Conservation (phyloP, 2,888 invertebrate species). For the Plebejus argus region DNA sequence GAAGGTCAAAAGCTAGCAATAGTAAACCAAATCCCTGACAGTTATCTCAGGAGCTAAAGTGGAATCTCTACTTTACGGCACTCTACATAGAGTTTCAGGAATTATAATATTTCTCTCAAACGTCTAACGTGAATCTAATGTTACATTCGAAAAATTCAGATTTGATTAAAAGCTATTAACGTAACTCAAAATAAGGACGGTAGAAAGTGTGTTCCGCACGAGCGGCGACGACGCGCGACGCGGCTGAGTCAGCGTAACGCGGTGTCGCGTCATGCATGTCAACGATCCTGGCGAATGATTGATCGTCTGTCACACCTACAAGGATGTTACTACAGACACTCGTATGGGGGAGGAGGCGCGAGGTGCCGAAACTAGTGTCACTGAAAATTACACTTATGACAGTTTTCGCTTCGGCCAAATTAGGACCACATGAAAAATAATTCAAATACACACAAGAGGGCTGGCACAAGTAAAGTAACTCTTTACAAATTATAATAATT, state of each 20-base stretch:
- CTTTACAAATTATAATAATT: too few species aligned
- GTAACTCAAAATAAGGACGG: constrained; percentile 32
- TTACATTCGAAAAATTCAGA: neutral
- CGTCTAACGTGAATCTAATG: neutral
- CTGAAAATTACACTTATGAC: too few species aligned
- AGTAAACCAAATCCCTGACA: too few species aligned
- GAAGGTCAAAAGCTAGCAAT: too few species aligned
- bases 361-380: too few species aligned
- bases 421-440: too few species aligned
- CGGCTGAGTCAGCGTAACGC: constrained; percentile 40
- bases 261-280: constrained; percentile 40
- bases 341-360: neutral
- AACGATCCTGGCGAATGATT: constrained; percentile 38
- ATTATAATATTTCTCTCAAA: neutral
- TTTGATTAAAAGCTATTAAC: constrained; percentile 6
- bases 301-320: neutral
- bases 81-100: too few species aligned
- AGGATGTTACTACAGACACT: neutral
- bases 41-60: too few species aligned
- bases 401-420: too few species aligned
- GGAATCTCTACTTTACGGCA: too few species aligned
- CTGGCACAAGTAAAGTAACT: too few species aligned
- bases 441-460: too few species aligned
- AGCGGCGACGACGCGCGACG: constrained; percentile 37
- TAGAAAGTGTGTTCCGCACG: constrained; percentile 44